A percentile compares a stretch with the other conserved stretches of the same genome.
Evolutionary conservation across 2,113 vertebrate species (phyloP).

Genomic region (Paramormyrops kingsleyae): DNA sequence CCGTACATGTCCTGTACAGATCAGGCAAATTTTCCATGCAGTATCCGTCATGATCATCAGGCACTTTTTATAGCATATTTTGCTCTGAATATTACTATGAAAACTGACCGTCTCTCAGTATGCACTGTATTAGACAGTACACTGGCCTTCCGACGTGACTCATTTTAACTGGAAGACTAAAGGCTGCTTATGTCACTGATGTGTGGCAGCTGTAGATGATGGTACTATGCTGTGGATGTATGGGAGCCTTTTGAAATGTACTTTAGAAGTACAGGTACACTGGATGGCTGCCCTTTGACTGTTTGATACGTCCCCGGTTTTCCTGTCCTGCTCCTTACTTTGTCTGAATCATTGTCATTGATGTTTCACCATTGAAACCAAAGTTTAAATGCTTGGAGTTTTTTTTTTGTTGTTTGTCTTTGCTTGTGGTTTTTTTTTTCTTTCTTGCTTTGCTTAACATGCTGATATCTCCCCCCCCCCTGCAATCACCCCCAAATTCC

Average conservation of each 20-base stretch:
- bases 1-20: neutral
- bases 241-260: neutral
- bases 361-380: neutral
- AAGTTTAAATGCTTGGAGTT: neutral
- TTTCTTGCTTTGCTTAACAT: neutral
- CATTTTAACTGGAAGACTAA: neutral
- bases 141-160: neutral
- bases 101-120: neutral
- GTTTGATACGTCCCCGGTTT: neutral
- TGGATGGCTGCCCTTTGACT: neutral
- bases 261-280: neutral
- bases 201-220: neutral
- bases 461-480: neutral
- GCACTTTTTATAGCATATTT: neutral
- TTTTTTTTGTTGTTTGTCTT: neutral
- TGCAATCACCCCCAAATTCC: neutral
- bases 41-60: neutral
- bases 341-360: neutral
- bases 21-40: neutral
- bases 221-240: neutral
- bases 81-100: neutral
- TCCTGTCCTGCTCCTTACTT: neutral
- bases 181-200: neutral
- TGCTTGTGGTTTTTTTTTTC: neutral
- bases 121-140: neutral